Evolutionary conservation across 2,113 vertebrate species (phyloP).

Genomic region (Callaeas wilsoni): DNA sequence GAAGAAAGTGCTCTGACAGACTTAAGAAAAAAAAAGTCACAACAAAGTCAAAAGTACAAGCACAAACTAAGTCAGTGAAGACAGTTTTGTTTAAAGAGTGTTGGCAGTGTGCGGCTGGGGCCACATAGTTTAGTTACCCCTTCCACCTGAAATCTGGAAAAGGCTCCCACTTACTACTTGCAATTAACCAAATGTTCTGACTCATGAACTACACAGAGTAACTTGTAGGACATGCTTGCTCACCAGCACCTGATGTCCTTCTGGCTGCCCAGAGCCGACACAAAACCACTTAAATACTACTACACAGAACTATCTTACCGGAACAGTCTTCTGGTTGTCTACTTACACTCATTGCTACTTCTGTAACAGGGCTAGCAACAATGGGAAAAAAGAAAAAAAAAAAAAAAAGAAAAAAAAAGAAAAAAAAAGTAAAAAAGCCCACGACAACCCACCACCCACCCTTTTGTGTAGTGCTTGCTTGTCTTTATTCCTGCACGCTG

Average conservation of each 20-base stretch:
- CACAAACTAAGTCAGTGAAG: neutral
- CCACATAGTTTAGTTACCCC: neutral
- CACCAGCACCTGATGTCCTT: neutral
- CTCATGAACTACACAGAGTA: neutral
- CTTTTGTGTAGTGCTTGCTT: neutral
- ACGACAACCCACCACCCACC: neutral
- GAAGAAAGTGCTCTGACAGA: neutral
- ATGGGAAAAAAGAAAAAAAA: fast-evolving
- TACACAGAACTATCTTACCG: neutral
- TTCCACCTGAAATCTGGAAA: neutral
- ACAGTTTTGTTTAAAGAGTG: neutral
- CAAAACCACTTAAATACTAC: neutral
- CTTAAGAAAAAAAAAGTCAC: neutral
- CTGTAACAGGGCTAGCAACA: neutral
- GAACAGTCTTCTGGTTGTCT: neutral
- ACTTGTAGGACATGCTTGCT: neutral
- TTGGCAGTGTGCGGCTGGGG: neutral
- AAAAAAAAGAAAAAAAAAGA: fast-evolving
- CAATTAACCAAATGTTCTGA: neutral
- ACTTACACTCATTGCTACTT: neutral
- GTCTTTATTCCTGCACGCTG: neutral
- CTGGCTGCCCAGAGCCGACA: neutral
- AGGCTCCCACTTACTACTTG: neutral
- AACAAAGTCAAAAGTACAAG: neutral
- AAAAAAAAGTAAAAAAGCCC: neutral